Conservation (phyloP, 2,888 invertebrate genomes). For the Diarsia dahlii region DNA sequence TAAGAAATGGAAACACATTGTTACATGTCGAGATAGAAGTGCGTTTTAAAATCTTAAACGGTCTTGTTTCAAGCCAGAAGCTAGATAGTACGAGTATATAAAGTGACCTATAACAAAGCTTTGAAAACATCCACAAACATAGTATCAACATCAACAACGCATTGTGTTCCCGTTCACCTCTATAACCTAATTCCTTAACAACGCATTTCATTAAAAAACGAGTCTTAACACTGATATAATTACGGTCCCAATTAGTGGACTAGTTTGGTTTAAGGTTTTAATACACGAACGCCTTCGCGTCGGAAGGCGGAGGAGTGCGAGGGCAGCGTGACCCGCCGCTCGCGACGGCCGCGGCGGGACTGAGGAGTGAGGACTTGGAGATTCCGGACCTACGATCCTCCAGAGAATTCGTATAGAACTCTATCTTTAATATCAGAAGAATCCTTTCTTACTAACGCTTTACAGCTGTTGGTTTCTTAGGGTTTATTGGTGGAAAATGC, state of each 20-base stretch:
- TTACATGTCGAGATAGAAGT: background rate
- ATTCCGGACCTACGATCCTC: conserved; percentile 16
- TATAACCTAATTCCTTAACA: conserved; percentile 6
- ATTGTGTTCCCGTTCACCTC: conserved; percentile 31
- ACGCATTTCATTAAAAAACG: conserved; percentile 11
- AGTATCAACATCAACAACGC: conserved; percentile 20
- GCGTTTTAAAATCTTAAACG: background rate
- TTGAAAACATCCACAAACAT: conserved; percentile 26
- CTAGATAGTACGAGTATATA: background rate
- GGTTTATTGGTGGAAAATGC: background rate
- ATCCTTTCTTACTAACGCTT: conserved; percentile 21
- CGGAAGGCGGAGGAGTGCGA: conserved; percentile 12
- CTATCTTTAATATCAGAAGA: conserved; percentile 26
- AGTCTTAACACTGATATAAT: conserved; percentile 22
- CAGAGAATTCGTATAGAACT: conserved; percentile 26
- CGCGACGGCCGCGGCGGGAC: conserved; percentile 88
- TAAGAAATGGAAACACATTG: background rate
- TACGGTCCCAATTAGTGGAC: conserved; percentile 26
- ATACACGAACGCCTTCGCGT: conserved; percentile 50
- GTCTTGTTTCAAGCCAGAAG: background rate
- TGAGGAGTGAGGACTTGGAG: conserved; percentile 62
- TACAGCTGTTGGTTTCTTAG: conserved; percentile 6
- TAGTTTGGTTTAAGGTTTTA: conserved; percentile 28
- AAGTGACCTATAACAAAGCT: conserved; percentile 25
- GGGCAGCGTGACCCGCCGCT: conserved; percentile 80